Base-by-base conservation (phyloP, 2,888 invertebrate species). In the Cetonia aurata region DNA sequence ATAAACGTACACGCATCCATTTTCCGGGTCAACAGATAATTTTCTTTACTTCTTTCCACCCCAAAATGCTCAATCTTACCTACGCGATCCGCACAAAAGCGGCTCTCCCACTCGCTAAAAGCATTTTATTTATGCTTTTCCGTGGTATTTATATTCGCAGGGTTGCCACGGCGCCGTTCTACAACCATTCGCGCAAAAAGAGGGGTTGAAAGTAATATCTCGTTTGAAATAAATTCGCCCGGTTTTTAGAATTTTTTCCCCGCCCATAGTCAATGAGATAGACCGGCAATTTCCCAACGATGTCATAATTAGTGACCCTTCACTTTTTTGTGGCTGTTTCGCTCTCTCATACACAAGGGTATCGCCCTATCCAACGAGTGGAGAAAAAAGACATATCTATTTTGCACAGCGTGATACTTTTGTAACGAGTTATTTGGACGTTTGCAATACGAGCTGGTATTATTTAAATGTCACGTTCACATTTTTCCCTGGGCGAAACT, bases 1-100 rank as follows among this genome's bases (percentile, higher is more conserved):
- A 62, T 62, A 48, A 62, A 62, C 33, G 62, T 33, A 15, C 33
- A 15, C 48, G 37, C 62, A 62, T 62, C 48, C 48, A 62, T 62
- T 62, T 62, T 62, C 62, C 62, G 33, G 62, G 62, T 62, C 62
- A 62, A 50, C 62, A 62, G 62, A 62, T 62, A 62, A 62, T 62
- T 48, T 62, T 62, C 48, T 62, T 62, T 62, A 33, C 25, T 37
- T 62, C 48, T 48, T 59, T 59, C 44, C 46, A 12, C 44, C 25
- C 19, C 10, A 44, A 59, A 25, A 48, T 33, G 48, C 15, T 62
- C 62, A 62, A 48, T 62, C 48, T 62, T 62, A 62, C 62, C 62
- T 62, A 62, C 48, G 48, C 62, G 48, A 48, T 48, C 48, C 44
- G 44, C 17, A 19, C 25, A 59, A 59, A 59, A 59, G 19, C 59